Conservation (phyloP, 2,113 vertebrate species). For the Nansenia antarctica region DNA sequence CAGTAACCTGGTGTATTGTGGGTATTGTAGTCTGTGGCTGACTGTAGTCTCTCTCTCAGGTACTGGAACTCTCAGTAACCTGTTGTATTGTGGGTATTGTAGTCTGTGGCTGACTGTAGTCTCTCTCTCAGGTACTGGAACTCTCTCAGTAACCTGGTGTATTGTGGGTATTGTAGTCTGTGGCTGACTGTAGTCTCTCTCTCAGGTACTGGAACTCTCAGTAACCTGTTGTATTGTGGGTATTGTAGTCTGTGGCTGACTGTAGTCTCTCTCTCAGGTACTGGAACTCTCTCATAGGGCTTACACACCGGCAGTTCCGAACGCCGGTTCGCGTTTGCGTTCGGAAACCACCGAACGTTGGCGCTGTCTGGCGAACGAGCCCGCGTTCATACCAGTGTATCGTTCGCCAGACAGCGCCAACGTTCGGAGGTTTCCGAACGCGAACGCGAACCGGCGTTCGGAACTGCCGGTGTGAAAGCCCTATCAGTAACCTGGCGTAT, state of each 20-base stretch:
- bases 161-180: neutral
- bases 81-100: slow-evolving; percentile 12
- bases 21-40: neutral
- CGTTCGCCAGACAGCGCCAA: no score
- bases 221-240: slow-evolving; percentile 6
- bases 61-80: neutral
- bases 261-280: slow-evolving; percentile 76
- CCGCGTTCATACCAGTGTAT: no score
- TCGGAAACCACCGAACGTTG: no score
- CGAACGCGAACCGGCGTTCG: no score
- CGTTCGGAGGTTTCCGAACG: no score
- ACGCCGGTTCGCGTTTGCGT: no score
- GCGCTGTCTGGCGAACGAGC: no score
- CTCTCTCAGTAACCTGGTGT: neutral
- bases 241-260: slow-evolving; percentile 10
- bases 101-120: neutral
- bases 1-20: neutral
- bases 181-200: neutral
- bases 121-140: neutral
- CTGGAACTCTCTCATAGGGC: slow-evolving; percentile 98
- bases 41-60: neutral
- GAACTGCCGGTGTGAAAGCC: no score
- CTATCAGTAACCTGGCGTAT: neutral
- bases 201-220: neutral
- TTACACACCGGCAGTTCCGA: no score